Percentiles rank a stretch among this genome's conserved stretches.
phyloP scores from a whole-genome alignment of 1,140 invertebrate genomes.

The Orius laevigatus region DNA sequence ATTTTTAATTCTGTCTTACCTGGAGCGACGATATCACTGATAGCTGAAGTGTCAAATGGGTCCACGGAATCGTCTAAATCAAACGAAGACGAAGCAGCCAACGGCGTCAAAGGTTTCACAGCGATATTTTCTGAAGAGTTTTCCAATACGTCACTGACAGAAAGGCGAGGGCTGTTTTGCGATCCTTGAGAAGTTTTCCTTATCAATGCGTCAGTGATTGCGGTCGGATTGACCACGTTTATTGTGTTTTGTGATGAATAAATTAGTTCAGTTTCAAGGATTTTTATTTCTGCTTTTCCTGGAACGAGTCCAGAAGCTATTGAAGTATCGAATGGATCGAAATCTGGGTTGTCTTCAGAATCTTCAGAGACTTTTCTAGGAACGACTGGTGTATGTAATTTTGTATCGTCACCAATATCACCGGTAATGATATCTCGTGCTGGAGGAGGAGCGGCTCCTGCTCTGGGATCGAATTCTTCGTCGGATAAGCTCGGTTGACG shows the following conservation, averaged over 20 bases:
- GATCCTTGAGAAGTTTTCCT: slow-evolving; percentile 8
- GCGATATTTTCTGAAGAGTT: slow-evolving; percentile 15
- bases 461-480: slow-evolving; percentile 40
- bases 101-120: slow-evolving; percentile 24
- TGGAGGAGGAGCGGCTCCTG: slow-evolving; percentile 8
- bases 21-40: slow-evolving; percentile 41
- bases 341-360: slow-evolving; percentile 23
- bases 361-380: slow-evolving; percentile 20
- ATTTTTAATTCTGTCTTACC: slow-evolving; percentile 56
- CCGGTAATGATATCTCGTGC: slow-evolving; percentile 20
- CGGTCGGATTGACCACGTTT: background rate
- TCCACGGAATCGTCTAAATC: slow-evolving; percentile 39
- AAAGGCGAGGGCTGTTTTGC: background rate
- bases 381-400: slow-evolving; percentile 22
- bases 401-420: slow-evolving; percentile 16
- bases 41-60: slow-evolving; percentile 71
- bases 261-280: slow-evolving; percentile 50
- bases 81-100: slow-evolving; percentile 14
- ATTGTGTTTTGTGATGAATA: background rate
- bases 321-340: slow-evolving; percentile 73
- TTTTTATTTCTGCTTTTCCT: slow-evolving; percentile 54
- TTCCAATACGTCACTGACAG: slow-evolving; percentile 7
- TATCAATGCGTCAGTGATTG: slow-evolving; percentile 5
- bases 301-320: slow-evolving; percentile 51
- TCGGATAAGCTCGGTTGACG: slow-evolving; percentile 33